phyloP scores from a whole-genome alignment of 2,797 vertebrate species.

The Anomalospiza imberbis region DNA sequence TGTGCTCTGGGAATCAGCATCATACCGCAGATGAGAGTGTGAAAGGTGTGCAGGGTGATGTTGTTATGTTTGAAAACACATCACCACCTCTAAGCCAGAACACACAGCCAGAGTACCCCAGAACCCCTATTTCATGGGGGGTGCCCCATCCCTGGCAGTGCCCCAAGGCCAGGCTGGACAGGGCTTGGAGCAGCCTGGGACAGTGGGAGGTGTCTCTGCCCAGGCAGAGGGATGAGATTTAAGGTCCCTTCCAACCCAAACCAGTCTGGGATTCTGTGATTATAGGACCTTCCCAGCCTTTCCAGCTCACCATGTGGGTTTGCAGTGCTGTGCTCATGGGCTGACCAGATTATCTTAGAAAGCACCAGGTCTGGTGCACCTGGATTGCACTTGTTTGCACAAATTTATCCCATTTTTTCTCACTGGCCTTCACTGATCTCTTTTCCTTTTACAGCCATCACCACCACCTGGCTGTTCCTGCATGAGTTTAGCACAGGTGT shows the following conservation, averaged over 20 bases:
- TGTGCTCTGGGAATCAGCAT: not conserved
- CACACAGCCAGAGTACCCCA: not conserved
- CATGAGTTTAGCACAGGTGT: not conserved
- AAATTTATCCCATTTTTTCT: not conserved
- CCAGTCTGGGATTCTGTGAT: not conserved
- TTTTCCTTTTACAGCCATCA: not conserved
- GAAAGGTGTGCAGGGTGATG: not conserved
- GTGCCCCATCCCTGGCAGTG: not conserved
- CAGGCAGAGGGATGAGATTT: not conserved
- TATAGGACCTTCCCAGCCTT: not conserved
- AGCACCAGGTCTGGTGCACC: not conserved
- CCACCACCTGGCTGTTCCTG: not conserved
- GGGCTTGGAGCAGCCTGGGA: not conserved
- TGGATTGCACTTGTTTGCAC: not conserved
- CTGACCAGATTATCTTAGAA: not conserved
- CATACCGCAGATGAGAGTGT: not conserved
- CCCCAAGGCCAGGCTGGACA: rapidly evolving
- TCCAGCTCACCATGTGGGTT: not conserved
- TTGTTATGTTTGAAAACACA: not conserved
- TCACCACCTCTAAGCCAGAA: not conserved
- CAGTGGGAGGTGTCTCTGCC: not conserved
- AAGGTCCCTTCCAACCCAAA: not conserved
- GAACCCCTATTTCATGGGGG: not conserved
- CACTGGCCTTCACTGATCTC: not conserved
- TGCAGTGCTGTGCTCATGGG: not conserved